Evolutionary conservation across 2,797 vertebrate genomes (phyloP).

Genomic region (Oceanodroma leucorhoa): DNA sequence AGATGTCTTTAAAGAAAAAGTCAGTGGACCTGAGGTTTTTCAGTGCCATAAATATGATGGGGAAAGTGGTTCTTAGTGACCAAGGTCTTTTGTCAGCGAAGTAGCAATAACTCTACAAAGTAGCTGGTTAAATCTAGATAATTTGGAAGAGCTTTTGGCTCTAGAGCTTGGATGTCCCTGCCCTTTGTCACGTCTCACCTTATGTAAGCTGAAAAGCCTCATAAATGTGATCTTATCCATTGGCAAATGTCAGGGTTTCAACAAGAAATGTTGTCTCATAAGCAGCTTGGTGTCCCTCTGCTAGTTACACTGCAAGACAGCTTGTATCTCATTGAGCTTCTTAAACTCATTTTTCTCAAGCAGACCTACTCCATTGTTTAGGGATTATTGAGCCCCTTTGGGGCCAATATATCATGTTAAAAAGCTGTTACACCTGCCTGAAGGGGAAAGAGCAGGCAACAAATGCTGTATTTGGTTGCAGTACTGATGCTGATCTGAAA

Average conservation of each 20-base stretch:
- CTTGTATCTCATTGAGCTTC: neutral
- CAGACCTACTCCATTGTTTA: neutral
- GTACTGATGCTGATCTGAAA: neutral
- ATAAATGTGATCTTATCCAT: neutral
- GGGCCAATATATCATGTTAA: neutral
- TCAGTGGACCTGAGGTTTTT: neutral
- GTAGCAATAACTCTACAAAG: neutral
- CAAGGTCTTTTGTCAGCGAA: neutral
- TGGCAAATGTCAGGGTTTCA: neutral
- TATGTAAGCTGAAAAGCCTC: neutral
- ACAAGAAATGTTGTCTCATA: neutral
- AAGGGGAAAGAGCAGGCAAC: neutral
- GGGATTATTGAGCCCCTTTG: neutral
- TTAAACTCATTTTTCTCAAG: neutral
- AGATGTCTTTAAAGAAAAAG: neutral
- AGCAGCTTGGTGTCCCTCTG: neutral
- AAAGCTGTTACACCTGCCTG: neutral
- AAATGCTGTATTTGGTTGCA: neutral
- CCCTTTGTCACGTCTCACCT: neutral
- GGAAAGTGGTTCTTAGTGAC: neutral
- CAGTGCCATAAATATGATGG: neutral
- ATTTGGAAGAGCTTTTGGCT: neutral
- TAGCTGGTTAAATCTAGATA: neutral
- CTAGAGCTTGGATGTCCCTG: neutral
- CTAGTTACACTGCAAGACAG: neutral